Conservation (phyloP, 1,140 invertebrate species). For the Ceratosolen fusciceps region DNA sequence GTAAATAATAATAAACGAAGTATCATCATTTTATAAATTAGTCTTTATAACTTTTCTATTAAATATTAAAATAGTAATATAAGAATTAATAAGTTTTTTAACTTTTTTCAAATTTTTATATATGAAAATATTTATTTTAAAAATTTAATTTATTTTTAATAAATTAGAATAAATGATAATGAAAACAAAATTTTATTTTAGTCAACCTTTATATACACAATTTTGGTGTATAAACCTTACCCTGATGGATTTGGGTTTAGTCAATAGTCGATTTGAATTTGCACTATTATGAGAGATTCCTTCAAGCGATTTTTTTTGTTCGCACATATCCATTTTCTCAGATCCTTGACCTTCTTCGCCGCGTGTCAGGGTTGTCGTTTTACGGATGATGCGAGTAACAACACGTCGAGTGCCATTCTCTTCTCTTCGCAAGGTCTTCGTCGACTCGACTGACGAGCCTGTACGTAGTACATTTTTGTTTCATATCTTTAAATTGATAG, state of each 20-base stretch:
- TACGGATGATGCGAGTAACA: constrained; percentile 88
- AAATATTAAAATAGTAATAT: too few species aligned
- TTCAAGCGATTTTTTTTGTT: constrained; percentile 70
- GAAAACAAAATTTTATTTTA: too few species aligned
- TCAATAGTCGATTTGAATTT: constrained; percentile 61
- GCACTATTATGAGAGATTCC: constrained; percentile 63
- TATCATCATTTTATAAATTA: too few species aligned
- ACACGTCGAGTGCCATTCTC: constrained; percentile 83
- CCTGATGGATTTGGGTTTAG: constrained; percentile 66
- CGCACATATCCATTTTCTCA: constrained; percentile 78
- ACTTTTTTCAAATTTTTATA: too few species aligned
- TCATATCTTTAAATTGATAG: not conserved
- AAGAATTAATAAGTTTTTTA: too few species aligned
- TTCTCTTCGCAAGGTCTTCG: constrained; percentile 82
- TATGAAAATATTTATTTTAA: too few species aligned
- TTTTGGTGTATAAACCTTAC: constrained; percentile 56
- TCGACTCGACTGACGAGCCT: constrained; percentile 83
- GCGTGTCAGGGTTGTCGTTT: constrained; percentile 90
- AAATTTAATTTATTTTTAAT: too few species aligned
- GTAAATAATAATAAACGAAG: too few species aligned
- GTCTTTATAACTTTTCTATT: too few species aligned
- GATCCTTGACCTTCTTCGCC: constrained; percentile 85
- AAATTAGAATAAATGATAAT: too few species aligned
- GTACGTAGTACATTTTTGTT: constrained; percentile 18
- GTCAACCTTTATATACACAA: too few species aligned